Evolutionary conservation across 2,888 invertebrate genomes (phyloP).

Genomic region (Coenonympha glycerion): DNA sequence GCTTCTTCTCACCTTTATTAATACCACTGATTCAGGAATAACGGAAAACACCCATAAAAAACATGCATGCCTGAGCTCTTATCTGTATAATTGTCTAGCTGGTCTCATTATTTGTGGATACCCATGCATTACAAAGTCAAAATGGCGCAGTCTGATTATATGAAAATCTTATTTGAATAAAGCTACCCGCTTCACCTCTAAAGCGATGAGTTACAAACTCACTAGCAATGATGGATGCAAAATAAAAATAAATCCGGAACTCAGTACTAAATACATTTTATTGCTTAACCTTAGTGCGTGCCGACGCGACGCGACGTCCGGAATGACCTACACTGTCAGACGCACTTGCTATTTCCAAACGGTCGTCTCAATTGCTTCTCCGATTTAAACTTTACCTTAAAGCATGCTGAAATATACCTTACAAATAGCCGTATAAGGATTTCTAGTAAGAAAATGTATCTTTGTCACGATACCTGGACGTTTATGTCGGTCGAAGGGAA

Average conservation of each 20-base stretch:
- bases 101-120: too few species aligned
- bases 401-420: constrained; percentile 20
- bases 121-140: too few species aligned
- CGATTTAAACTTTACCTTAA: constrained; percentile 19
- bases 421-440: constrained; percentile 31
- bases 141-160: too few species aligned
- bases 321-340: constrained; percentile 63
- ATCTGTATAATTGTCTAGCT: too few species aligned
- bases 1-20: too few species aligned
- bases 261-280: constrained; percentile 6
- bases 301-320: constrained; percentile 36
- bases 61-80: too few species aligned
- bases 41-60: too few species aligned
- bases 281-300: constrained; percentile 24
- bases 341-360: constrained; percentile 58
- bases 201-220: too few species aligned
- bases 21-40: too few species aligned
- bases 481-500: constrained; percentile 11
- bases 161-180: too few species aligned
- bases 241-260: constrained; percentile 8
- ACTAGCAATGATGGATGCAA: constrained; percentile 1
- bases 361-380: constrained; percentile 46
- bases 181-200: too few species aligned
- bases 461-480: constrained; percentile 22
- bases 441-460: constrained; percentile 15